Evolutionary conservation across 2,113 vertebrate genomes (phyloP).

Genomic region (Dromiciops gliroides): DNA sequence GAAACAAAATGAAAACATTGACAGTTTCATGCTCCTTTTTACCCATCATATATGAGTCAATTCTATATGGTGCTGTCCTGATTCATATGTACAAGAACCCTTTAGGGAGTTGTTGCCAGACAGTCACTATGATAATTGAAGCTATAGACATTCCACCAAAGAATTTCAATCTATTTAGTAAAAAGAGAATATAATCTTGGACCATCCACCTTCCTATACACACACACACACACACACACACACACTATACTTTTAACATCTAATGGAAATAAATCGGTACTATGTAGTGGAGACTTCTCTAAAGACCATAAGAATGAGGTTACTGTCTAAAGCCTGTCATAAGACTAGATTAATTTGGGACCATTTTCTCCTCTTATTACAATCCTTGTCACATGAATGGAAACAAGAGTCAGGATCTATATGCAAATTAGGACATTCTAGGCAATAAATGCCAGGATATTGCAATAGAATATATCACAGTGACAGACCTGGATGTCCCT

Average conservation of each 20-base stretch:
- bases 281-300: not conserved
- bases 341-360: slow-evolving; percentile 17
- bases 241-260: not conserved
- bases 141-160: not conserved
- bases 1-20: not conserved
- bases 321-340: slow-evolving; percentile 11
- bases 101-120: not conserved
- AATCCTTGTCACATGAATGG: slow-evolving; percentile 8
- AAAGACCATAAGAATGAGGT: not conserved
- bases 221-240: not conserved
- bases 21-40: not conserved
- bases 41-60: not conserved
- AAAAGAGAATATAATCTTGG: not conserved
- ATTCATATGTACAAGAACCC: not conserved
- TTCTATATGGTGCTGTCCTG: not conserved
- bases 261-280: not conserved
- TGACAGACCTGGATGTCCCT: not conserved
- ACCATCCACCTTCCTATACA: not conserved
- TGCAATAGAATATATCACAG: slow-evolving; percentile 13
- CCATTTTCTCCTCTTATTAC: slow-evolving; percentile 19
- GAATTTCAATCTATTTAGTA: not conserved
- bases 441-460: slow-evolving; percentile 14
- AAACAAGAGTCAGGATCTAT: slow-evolving; percentile 22
- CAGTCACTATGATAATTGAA: not conserved
- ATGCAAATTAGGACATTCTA: not conserved